Evolutionary conservation across 2,888 invertebrate genomes (phyloP).

Genomic region (Drosophila quinaria): DNA sequence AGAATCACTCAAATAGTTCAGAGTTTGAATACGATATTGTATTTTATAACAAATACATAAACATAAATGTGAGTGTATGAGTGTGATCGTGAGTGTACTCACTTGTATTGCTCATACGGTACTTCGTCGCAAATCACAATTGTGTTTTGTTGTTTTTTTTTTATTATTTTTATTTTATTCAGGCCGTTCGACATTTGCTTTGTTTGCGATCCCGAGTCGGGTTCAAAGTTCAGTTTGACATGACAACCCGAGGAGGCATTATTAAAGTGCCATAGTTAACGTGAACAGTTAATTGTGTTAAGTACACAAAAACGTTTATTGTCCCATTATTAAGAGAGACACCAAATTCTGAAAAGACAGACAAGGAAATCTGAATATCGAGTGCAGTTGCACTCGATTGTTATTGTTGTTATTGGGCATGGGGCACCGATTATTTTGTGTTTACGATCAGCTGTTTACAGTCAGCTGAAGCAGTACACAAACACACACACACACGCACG

Average conservation of each 20-base stretch:
- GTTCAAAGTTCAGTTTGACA: constrained; percentile 53
- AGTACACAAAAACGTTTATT: constrained; percentile 1
- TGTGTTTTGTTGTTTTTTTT: constrained; percentile 29
- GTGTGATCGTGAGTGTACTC: constrained; percentile 31
- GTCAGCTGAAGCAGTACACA: constrained; percentile 47
- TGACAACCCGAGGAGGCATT: constrained; percentile 13
- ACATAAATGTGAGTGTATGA: neutral
- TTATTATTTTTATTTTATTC: constrained; percentile 23
- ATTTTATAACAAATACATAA: neutral
- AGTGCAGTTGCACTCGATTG: constrained; percentile 45
- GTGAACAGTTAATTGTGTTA: constrained; percentile 12
- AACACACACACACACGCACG: constrained; percentile 5
- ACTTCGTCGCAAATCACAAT: constrained; percentile 37
- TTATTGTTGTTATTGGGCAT: constrained; percentile 36
- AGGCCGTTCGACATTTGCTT: constrained; percentile 43
- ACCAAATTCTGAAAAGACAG: neutral
- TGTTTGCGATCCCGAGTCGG: constrained; percentile 35
- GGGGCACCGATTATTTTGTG: constrained; percentile 41
- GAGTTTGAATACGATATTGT: constrained; percentile 28
- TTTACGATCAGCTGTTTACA: constrained; percentile 66
- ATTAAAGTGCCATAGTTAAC: constrained; percentile 14
- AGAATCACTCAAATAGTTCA: constrained; percentile 8
- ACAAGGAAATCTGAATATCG: constrained; percentile 18
- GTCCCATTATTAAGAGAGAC: neutral
- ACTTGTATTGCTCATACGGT: constrained; percentile 36